Evolutionary conservation across 2,888 invertebrate species (phyloP), one percentile per base, ranked within the genome.

Genomic region (Mamestra brassicae): DNA sequence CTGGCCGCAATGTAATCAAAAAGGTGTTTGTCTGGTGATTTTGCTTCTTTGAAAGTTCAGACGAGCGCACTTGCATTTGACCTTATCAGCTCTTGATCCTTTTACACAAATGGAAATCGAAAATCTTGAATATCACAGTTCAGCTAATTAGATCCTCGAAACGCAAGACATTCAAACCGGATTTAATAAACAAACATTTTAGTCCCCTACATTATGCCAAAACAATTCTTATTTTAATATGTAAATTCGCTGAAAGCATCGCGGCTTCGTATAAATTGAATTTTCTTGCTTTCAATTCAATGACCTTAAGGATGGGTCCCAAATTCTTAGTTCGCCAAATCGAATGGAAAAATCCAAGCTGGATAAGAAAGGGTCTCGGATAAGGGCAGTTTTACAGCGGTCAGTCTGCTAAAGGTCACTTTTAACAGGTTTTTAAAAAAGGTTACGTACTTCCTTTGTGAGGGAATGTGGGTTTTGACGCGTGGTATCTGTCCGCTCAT

Each of bases 281-380:
- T 92, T 90, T 89, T 87, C 88, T 83, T 86, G 81, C 87, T 85
- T 87, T 82, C 85, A 87, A 89, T 90, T 90, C 88, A 85, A 84
- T 87, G 90, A 87, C 88, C 90, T 89, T 87, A 87, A 83, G 86
- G 88, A 85, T 87, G 88, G 88, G 86, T 74, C 78, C 87, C 87
- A 82, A 86, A 86, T 85, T 87, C 85, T 85, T 85, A 88, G 89
- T 89, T 87, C 84, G 89, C 89, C 84, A 84, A 90, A 93, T 92
- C 92, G 89, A 89, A 89, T 90, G 91, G 91, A 91, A 92, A 93
- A 92, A 90, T 91, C 85, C 86, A 79, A 89, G 87, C 87, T 67
- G 87, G 89, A 90, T 91, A 91, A 90, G 89, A 88, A 90, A 90
- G 80, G 90, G 89, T 82, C 86, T 65, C n/a, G 83, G 88, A 89